Base-by-base conservation (phyloP, 2,113 vertebrate species). In the Lagopus leucura region DNA sequence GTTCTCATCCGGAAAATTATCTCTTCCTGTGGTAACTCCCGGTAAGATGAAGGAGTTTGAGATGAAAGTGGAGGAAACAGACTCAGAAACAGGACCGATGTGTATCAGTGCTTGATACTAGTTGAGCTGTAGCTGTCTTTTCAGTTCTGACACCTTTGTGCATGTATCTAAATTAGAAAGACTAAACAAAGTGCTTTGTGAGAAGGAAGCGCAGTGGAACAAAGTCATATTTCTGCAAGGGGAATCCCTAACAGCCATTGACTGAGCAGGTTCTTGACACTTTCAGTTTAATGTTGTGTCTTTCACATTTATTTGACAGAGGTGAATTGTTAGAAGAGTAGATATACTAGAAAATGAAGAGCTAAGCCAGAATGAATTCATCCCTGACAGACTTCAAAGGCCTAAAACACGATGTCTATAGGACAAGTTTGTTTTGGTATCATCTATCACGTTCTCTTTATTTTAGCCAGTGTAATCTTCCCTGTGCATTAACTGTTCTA, bases 301-400 rank as follows among this genome's bases (percentile, higher is more conserved):
- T 85, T 94, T 67, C 81, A 65, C 2, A 0, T 82, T 58, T 50
- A 36, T 70, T 77, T 86, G 43, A 93, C 21, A 87, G 71, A 91
- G 40, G 11, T 83, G 27, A 97, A 89, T 94, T 94, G 73, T 83
- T 95, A 94, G 89, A 82, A 94, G 64, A 91, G 61, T 60, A 91
- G 45, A 83, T 86, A 70, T 78, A 72, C 93, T 92, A 64, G 18
- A 75, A 95, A 97, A 94, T 85, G 69, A 74, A 88, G 38, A 95
- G n/a, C 40, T 75, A 91, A 96, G 71, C 42, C 50, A 70, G 73
- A 69, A 87, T 50, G 9, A 82, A 42, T 90, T 83, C 58, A 90
- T 66, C 36, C 27, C 58, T 87, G 71, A 82, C 84, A 91, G 36
- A 27, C 76, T 92, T 91, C 20, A 1, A 94, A 73, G 50, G 81